These are phyloP conservation scores for Stegastes partitus DNA, from an alignment of 2,113 vertebrate genomes.

Conservation along the genomic window DNA sequence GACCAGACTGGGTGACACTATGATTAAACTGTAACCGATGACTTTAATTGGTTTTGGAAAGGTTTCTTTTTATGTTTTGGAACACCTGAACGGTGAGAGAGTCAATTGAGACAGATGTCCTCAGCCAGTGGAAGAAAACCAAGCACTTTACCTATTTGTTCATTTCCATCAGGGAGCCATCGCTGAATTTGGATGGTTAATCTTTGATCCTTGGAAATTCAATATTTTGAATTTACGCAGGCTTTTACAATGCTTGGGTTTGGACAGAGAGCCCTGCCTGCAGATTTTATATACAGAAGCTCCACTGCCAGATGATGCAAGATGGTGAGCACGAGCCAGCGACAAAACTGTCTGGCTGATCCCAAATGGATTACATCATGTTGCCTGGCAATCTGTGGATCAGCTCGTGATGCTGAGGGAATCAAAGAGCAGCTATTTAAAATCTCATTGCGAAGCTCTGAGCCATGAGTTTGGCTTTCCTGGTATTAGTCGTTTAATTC, in stretches of 20 bases:
- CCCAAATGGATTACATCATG: slow-evolving; percentile 53
- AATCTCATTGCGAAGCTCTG: slow-evolving; percentile 22
- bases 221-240: slow-evolving; percentile 38
- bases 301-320: slow-evolving; percentile 65
- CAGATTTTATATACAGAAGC: slow-evolving; percentile 53
- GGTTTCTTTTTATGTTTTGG: slow-evolving; percentile 50
- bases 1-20: slow-evolving; percentile 32
- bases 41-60: slow-evolving; percentile 62
- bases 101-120: slow-evolving; percentile 4
- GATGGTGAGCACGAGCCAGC: slow-evolving; percentile 23
- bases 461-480: slow-evolving; percentile 27
- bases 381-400: slow-evolving; percentile 22
- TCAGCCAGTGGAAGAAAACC: slow-evolving; percentile 27
- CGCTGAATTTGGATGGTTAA: slow-evolving; percentile 30
- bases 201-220: slow-evolving; percentile 54
- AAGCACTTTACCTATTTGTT: slow-evolving; percentile 36
- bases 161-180: slow-evolving; percentile 32
- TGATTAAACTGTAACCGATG: slow-evolving; percentile 55
- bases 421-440: slow-evolving; percentile 18
- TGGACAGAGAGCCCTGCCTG: slow-evolving; percentile 24
- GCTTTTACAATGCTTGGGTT: slow-evolving; percentile 31
- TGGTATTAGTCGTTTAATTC: slow-evolving; percentile 10
- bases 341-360: slow-evolving; percentile 38
- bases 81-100: slow-evolving; percentile 30
- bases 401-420: slow-evolving; percentile 28